Base-by-base conservation (phyloP, 2,797 vertebrate species). In the Betta splendens region DNA sequence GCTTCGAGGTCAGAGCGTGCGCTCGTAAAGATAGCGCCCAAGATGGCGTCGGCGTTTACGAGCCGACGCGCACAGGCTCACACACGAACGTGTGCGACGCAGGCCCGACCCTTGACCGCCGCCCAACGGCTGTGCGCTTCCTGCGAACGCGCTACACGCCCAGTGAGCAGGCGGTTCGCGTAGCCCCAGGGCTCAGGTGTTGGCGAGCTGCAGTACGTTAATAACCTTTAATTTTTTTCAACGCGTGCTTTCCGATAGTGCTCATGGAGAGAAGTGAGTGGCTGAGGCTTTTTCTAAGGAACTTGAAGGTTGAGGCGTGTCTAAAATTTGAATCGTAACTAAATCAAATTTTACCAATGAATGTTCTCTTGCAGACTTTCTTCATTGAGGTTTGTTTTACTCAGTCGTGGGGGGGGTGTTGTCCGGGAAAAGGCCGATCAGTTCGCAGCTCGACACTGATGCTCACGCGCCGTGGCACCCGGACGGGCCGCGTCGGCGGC, bases 11-110 rank as follows among this genome's bases (percentile, higher is more conserved):
- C 45, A 49, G 15, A 57, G 45, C 52, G 31, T 37, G 57, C 43
- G 45, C 59, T 75, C 56, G 15, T 85, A 72, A 86, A 86, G 72
- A 84, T 83, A 37, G 56, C n/a, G 39, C 45, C 29, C 46, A 12
- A 7, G 79, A 75, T 57, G 31, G 47, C 39, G n/a, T n/a, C n/a
- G n/a, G n/a, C n/a, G n/a, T n/a, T n/a, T n/a, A n/a, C n/a, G n/a
- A n/a, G n/a, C n/a, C n/a, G n/a, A n/a, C n/a, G n/a, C n/a, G 29
- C 15, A n/a, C 69, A 18, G 47, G 17, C 29, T 46, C 18, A 62
- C 37, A 36, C 62, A 48, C 50, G 20, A 5, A 45, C 32, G 74
- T 38, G 28, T 61, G 17, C 59, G 65, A 39, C 7, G 21, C 49
- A 56, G 54, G 44, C n/a, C 37, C 55, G 68, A 46, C 73, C 80